Conservation (phyloP, 2,797 vertebrate species). For the Acanthis flammea region DNA sequence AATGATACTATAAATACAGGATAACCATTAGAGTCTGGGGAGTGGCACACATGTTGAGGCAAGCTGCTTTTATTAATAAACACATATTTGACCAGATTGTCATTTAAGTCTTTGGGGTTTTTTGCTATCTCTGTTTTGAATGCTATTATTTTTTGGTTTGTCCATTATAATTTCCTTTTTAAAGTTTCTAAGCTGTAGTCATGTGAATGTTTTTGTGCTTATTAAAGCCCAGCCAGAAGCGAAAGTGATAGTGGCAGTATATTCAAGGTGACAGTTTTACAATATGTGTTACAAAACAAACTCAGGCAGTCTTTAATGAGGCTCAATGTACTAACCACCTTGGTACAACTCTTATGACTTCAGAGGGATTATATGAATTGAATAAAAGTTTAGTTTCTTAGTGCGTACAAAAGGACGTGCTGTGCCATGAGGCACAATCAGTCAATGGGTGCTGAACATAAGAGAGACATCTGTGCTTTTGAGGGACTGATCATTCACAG, state of each 20-base stretch:
- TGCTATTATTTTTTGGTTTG: background rate
- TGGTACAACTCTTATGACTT: background rate
- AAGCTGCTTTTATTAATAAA: background rate
- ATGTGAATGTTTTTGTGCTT: background rate
- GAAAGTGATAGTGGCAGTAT: background rate
- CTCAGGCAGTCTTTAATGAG: background rate
- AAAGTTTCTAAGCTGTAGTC: background rate
- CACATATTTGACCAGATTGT: background rate
- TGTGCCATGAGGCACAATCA: background rate
- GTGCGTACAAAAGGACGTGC: background rate
- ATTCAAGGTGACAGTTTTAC: background rate
- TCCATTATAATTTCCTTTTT: background rate
- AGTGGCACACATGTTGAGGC: background rate
- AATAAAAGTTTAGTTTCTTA: background rate
- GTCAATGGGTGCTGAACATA: background rate
- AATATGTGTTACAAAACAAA: background rate
- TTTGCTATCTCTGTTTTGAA: background rate
- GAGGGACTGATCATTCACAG: background rate
- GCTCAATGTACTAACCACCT: background rate
- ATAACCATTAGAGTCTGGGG: background rate
- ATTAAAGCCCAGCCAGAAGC: background rate
- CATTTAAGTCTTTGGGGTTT: background rate
- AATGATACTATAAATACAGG: background rate
- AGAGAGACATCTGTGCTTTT: background rate
- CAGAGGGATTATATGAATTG: background rate